Base-by-base conservation (phyloP, 2,797 vertebrate genomes). In the Pygocentrus nattereri region DNA sequence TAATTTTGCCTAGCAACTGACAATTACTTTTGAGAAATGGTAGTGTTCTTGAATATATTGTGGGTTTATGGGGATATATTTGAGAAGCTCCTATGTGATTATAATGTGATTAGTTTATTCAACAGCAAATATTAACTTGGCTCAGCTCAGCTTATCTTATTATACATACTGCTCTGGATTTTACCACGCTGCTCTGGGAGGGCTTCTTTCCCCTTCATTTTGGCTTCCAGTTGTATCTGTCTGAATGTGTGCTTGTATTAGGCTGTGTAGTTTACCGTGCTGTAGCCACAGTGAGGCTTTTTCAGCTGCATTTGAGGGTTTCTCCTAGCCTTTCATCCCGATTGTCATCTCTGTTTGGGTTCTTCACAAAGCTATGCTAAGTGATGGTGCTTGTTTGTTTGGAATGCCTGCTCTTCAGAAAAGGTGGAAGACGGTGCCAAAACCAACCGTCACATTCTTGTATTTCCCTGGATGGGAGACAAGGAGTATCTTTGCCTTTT, bases 371-470 rank as follows among this genome's bases (percentile, higher is more conserved):
- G 54, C 62, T 38, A 67, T 31, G 85, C 52, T 76, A 41, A 56
- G 69, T 80, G 61, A 54, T 54, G 65, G 65, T 64, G 74, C 72
- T 67, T 78, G 68, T 80, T 85, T 88, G 67, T 81, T 67, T 82
- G 47, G 81, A 56, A 41, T 83, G 52, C 61, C 83, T 76, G 8
- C 13, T 44, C 62, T 74, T 76, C 56, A 82, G 27, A 49, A 72
- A 72, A 54, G 23, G 16, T 76, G 73, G 62, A 67, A 76, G 31
- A 69, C 21, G n/a, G 21, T 65, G 86, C 86, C 86, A 89, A 88
- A 90, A 87, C 84, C 68, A 87, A 83, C 88, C 78, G 82, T 78
- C 70, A 38, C 72, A 79, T 78, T 81, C 25, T 68, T 83, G 67
- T 56, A 21, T 71, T 56, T 79, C 64, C 49, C 44, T 50, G 59